These are phyloP conservation scores for Prietella phreatophila DNA, from an alignment of 2,113 vertebrate species.

Conservation along the genomic window DNA sequence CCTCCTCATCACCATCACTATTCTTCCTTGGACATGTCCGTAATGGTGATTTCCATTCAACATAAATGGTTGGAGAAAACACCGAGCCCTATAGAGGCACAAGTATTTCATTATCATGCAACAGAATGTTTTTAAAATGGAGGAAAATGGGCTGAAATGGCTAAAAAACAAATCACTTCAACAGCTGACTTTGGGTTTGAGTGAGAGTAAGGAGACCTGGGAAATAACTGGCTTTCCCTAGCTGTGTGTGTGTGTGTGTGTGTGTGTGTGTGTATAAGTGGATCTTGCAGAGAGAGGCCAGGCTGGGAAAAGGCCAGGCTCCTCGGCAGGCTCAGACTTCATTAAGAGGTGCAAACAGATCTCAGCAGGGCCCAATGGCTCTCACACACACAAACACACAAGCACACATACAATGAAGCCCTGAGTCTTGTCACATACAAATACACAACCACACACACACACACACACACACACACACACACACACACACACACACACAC, in stretches of 20 bases:
- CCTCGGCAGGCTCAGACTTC: constrained; percentile 57
- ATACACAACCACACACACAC: constrained; percentile 21
- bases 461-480: constrained; percentile 29
- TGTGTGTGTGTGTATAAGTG: constrained; percentile 51
- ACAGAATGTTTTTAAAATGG: constrained; percentile 73
- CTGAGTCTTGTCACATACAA: constrained; percentile 18
- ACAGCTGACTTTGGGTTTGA: constrained; percentile 56
- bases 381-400: constrained; percentile 47
- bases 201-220: constrained; percentile 56
- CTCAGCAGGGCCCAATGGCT: constrained; percentile 59
- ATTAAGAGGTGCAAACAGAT: constrained; percentile 70
- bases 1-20: constrained; percentile 64
- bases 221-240: constrained; percentile 70
- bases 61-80: constrained; percentile 67
- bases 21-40: constrained; percentile 66
- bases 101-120: constrained; percentile 85
- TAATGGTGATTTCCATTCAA: constrained; percentile 88
- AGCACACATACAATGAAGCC: constrained; percentile 26
- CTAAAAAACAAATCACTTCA: constrained; percentile 44
- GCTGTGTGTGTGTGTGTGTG: constrained; percentile 54
- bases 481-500: constrained; percentile 36
- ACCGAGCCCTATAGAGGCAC: constrained; percentile 76
- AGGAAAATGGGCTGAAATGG: constrained; percentile 71
- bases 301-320: constrained; percentile 68
- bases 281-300: constrained; percentile 64